Base-by-base conservation (phyloP, 2,888 invertebrate genomes). In the Dione vanillae region DNA sequence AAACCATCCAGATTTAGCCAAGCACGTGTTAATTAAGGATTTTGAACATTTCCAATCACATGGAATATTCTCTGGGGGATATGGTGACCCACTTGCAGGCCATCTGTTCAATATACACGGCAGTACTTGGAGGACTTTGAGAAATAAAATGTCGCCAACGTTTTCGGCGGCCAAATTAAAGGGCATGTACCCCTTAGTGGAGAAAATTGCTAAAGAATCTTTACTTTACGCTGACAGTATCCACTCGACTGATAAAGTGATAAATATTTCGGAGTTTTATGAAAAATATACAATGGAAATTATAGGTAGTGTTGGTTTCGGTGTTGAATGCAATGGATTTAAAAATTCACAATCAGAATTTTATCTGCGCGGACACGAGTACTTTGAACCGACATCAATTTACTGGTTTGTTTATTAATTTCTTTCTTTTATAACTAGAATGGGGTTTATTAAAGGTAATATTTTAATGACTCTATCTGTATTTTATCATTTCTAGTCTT, bases 101-200 rank as follows among this genome's bases (percentile, higher is more conserved):
- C 95, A 95, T 82, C 82, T 96, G 7, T 95, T 96, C 77, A 91
- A 94, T 70, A 81, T 94, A 54, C 89, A 91, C 59, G 95, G 94
- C 0, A 86, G 93, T 10, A 89, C 93, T 64, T 96, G 96, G 96
- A 95, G 94, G 79, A 91, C 88, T 61, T 83, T 96, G 37, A 90
- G 96, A 16, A 76, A 92, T 0, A 95, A 95, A 77, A 85, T 96
- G 78, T 94, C 96, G 0, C 95, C 96, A 0, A 94, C 95, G 0
- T 96, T 96, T 80, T 94, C 96, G 0, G 94, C 95, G 0, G 95
- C 95, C 9, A 96, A 96, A 83, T 83, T 96, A 61, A 96, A 95
- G 82, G 92, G 86, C 1, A 95, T 96, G 95, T 95, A 95, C 77
- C 89, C 89, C 0, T 92, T 94, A 0, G 93, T 96, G 12, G 90